Evolutionary conservation across 1,140 invertebrate species (phyloP), one percentile per base, ranked within the genome.

Genomic region (Meteorus sp.): DNA sequence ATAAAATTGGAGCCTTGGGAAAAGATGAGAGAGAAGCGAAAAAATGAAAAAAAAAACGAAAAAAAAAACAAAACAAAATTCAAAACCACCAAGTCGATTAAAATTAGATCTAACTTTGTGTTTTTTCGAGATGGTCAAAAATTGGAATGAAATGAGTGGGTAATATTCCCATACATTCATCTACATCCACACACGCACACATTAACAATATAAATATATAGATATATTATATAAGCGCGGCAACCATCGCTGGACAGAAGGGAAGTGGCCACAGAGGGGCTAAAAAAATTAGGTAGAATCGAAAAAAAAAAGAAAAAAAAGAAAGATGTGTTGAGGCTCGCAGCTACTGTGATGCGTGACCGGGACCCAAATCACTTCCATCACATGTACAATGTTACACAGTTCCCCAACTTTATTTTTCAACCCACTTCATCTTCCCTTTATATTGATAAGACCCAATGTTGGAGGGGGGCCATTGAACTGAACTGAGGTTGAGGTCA

Each of bases 281-380:
- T 44, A 44, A 43, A 44, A 43, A 52, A 23, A 22, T 33, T 37
- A 31, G 17, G 27, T 59, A 47, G 41, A 33, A 41, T 51, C 33
- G 13, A 51, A 60, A 72, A 72, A 70, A 58, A 66, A 72, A 60
- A 58, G 62, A 66, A 62, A 66, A 65, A 65, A 74, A 74, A 72
- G 71, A 74, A 73, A 70, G 70, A 73, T 11, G 29, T 33, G 29
- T 7, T 11, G 67, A 69, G 73, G 68, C 64, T 64, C 68, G 63
- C 69, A 66, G 73, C 69, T 75, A 74, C 72, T 65, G 73, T 72
- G 57, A 65, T 73, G 67, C 72, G 70, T 62, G 71, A 72, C 69
- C 69, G 67, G 64, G 64, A 11, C 35, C 9, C 63, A 64, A 53
- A 56, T 44, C 53, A 50, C n/a, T 55, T 11, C 56, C 53, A 29